phyloP scores from a whole-genome alignment of 1,140 invertebrate species.

The Brachionus sp. region DNA sequence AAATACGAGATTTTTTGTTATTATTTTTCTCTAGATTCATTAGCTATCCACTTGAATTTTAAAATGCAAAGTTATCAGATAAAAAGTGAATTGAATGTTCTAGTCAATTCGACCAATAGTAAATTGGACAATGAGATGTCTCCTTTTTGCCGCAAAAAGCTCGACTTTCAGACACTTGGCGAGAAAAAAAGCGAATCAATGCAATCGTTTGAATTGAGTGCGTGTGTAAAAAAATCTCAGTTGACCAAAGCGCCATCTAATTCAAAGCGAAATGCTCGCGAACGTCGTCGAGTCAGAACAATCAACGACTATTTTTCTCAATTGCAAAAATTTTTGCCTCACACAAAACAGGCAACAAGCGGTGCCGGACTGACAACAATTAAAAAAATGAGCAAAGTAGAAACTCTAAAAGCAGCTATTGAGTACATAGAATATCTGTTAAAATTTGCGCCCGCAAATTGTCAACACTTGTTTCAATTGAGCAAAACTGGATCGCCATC shows the following conservation, averaged over 20 bases:
- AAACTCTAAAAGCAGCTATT: constrained; percentile 36
- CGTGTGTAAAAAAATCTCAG: neutral
- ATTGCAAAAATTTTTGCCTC: constrained; percentile 39
- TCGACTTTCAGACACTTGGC: neutral
- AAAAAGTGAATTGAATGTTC: neutral
- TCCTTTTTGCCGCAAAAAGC: neutral
- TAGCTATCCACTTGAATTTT: neutral
- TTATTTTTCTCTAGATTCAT: neutral
- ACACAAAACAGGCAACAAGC: neutral
- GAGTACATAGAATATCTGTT: constrained; percentile 36
- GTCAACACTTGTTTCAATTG: neutral
- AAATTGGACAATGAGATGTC: neutral
- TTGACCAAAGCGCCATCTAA: constrained; percentile 31
- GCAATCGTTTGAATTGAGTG: neutral
- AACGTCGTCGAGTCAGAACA: constrained; percentile 28
- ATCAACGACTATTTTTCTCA: constrained; percentile 45
- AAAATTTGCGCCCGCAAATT: constrained; percentile 38
- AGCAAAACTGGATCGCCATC: neutral
- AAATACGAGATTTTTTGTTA: constrained; percentile 21
- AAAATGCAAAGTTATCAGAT: constrained; percentile 32
- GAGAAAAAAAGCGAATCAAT: neutral
- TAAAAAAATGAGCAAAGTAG: constrained; percentile 45
- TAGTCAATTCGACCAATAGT: constrained; percentile 13
- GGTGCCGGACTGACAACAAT: neutral
- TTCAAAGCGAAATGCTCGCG: constrained; percentile 39